Conservation (phyloP, 2,797 vertebrate genomes). For the Karalla daura region DNA sequence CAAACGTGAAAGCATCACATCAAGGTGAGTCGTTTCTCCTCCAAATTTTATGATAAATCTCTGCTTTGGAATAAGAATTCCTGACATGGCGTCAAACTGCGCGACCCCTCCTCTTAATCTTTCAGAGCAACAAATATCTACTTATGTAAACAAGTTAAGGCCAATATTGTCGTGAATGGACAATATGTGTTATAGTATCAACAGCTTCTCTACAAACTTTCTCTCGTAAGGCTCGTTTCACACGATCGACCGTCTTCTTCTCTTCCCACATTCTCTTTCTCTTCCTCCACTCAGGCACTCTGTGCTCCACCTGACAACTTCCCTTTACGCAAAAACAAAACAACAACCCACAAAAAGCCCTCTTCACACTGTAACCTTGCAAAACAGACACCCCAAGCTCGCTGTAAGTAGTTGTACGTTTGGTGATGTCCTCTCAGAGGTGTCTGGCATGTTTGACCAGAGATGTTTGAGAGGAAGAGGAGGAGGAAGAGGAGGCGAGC, state of each 20-base stretch:
- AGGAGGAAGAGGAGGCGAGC: conserved; percentile 7
- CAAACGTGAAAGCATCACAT: conserved; percentile 40
- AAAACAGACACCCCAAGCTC: conserved; percentile 5
- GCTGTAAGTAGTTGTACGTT: conserved; percentile 8
- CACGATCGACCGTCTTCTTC: conserved; percentile 31
- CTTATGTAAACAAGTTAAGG: conserved; percentile 82
- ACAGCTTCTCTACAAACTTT: conserved; percentile 56
- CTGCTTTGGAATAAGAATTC: conserved; percentile 57
- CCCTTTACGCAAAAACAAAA: background rate
- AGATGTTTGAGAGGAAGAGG: conserved; percentile 3
- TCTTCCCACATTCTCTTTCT: conserved; percentile 10
- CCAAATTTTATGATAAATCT: conserved; percentile 27
- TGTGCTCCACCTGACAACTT: conserved; percentile 22
- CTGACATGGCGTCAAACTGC: conserved; percentile 51
- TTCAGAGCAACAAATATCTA: conserved; percentile 46
- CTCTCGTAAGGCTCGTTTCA: conserved; percentile 58
- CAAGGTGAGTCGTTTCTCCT: conserved; percentile 21
- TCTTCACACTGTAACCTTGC: conserved; percentile 9
- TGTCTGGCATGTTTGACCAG: conserved; percentile 49
- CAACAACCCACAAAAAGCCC: background rate
- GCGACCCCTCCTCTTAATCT: conserved; percentile 54
- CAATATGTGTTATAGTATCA: conserved; percentile 51
- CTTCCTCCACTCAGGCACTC: conserved; percentile 14
- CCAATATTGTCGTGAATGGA: conserved; percentile 60
- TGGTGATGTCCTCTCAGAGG: conserved; percentile 16